These are phyloP conservation scores for Botrylloides violaceus DNA, from an alignment of 23 tunicate genomes.

Conservation along the genomic window DNA sequence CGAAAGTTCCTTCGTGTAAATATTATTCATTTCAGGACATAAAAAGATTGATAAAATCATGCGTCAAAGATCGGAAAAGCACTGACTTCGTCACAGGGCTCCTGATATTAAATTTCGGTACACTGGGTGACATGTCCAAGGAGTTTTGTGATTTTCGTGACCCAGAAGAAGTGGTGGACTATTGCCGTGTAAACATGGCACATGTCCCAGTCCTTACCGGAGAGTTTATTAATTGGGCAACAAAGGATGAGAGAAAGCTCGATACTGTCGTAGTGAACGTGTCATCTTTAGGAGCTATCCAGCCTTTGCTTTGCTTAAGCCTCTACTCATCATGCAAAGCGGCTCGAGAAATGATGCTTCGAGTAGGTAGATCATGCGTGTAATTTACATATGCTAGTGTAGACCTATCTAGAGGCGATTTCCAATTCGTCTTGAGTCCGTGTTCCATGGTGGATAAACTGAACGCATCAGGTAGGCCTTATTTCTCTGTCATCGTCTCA, in stretches of 20 bases:
- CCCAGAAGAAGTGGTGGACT: constrained; percentile 8
- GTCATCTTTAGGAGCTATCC: constrained; percentile 54
- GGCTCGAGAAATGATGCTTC: constrained; percentile 80
- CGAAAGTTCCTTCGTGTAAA: too few relatives aligned
- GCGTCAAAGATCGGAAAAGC: background rate
- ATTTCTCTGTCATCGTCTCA: too few relatives aligned
- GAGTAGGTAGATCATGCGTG: constrained; percentile 5
- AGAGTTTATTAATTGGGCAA: constrained; percentile 27
- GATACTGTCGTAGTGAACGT: constrained; percentile 44
- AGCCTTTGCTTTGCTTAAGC: constrained; percentile 32
- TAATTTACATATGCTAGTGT: background rate
- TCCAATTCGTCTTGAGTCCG: too few relatives aligned
- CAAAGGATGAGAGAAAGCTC: background rate
- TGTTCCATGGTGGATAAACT: too few relatives aligned
- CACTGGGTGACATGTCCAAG: constrained; percentile 35
- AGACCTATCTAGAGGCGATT: too few relatives aligned
- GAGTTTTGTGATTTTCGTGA: constrained; percentile 30
- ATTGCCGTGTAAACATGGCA: constrained; percentile 41
- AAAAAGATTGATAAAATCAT: background rate
- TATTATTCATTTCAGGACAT: constrained; percentile 7
- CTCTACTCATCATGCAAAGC: constrained; percentile 64
- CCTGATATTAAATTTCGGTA: constrained; percentile 57
- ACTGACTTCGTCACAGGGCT: background rate
- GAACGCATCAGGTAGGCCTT: too few relatives aligned
- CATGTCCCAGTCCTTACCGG: constrained; percentile 22